Evolutionary conservation across 2,113 vertebrate genomes (phyloP).

Genomic region (Rhinoderma darwinii): DNA sequence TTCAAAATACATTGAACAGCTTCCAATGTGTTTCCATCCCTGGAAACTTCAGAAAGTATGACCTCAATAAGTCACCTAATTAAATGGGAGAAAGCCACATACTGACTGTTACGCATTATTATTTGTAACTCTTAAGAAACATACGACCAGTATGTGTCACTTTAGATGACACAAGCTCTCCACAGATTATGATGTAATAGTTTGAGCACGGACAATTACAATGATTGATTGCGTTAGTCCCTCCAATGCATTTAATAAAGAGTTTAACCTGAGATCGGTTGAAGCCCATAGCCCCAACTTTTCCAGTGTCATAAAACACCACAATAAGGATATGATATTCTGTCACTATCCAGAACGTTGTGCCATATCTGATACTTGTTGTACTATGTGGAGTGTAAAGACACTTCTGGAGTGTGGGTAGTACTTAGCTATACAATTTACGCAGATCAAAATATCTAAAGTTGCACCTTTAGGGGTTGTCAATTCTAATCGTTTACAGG

Average conservation of each 20-base stretch:
- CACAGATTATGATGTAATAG: neutral
- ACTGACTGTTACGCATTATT: neutral
- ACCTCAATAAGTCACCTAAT: neutral
- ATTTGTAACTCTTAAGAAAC: neutral
- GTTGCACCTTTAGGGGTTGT: too few relatives aligned
- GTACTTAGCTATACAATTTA: neutral
- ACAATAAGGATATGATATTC: neutral
- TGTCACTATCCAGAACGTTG: neutral
- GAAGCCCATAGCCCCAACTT: neutral
- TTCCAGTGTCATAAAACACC: conserved; percentile 7
- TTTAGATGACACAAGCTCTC: neutral
- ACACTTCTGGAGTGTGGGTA: conserved; percentile 5
- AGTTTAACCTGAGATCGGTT: conserved; percentile 20
- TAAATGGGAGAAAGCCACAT: neutral
- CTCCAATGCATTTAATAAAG: neutral
- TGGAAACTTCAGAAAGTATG: neutral
- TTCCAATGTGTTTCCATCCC: neutral
- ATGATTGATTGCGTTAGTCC: neutral
- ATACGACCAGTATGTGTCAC: neutral
- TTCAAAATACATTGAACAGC: neutral
- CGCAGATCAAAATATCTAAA: neutral
- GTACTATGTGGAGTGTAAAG: neutral
- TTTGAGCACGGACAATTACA: neutral
- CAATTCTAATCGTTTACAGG: neutral
- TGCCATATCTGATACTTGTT: neutral